A percentile compares a stretch with the other conserved stretches of the same genome.
phyloP scores from a whole-genome alignment of 2,797 vertebrate genomes.

The Macrochelys suwanniensis region DNA sequence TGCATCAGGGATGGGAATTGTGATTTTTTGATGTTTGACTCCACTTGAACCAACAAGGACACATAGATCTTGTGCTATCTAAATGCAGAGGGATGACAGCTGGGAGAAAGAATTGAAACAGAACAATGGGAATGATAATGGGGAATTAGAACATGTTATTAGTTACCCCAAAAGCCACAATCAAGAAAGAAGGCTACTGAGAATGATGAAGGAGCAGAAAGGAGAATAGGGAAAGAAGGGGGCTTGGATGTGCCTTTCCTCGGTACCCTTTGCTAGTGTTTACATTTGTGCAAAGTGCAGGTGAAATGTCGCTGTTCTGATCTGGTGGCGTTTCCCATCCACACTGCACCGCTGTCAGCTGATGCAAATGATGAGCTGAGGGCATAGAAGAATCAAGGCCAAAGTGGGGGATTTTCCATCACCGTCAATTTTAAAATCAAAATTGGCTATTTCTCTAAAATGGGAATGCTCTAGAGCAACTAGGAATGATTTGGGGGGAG shows the following conservation, averaged over 20 bases:
- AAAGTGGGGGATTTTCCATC: no score
- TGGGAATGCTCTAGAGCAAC: no score
- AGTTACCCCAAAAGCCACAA: no score
- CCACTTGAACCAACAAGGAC: no score
- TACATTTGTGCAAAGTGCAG: not conserved
- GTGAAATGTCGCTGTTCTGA: not conserved
- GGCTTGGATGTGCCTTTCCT: accelerated
- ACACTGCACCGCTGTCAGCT: not conserved
- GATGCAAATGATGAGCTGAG: accelerated
- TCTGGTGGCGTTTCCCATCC: not conserved
- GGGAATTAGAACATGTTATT: no score
- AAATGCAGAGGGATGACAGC: not conserved
- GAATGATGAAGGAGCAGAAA: not conserved
- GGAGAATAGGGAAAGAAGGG: not conserved
- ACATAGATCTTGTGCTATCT: not conserved
- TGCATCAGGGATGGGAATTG: no score
- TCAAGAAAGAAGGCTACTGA: not conserved
- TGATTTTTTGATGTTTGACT: no score
- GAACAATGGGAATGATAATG: no score
- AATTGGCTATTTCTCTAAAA: no score
- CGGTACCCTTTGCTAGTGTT: not conserved
- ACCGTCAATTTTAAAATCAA: no score
- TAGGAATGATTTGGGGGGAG: no score
- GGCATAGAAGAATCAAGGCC: not conserved
- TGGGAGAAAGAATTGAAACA: no score